Evolutionary conservation across 2,888 invertebrate species (phyloP), one percentile per base, ranked within the genome.

Genomic region (Ellobium chinense): DNA sequence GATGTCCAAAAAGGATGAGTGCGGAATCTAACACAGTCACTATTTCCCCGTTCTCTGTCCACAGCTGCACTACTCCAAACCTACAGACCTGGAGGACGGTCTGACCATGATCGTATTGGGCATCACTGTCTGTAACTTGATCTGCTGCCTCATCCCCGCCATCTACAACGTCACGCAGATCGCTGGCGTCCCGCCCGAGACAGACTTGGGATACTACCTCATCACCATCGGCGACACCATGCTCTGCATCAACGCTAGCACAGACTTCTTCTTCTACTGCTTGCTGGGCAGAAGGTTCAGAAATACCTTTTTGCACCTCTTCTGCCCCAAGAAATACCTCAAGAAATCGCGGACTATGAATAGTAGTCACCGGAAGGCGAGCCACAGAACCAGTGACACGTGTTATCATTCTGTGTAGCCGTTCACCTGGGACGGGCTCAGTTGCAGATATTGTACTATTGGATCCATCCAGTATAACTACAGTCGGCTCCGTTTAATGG

Each of bases 231-330:
- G 81, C 12, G 85, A 85, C 74, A 84, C 83, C 36, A 85, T 84
- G 78, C 79, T 86, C 21, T 79, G 83, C 18, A 73, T 82, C 65
- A 87, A 85, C 79, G 83, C 87, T 5, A 78, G 84, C 62, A 83
- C 82, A 4, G 81, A 85, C 80, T 85, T 85, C 62, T 80, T 84
- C 68, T 85, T 85, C 82, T 85, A 85, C 80, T 85, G 85, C 29
- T 75, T 85, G 34, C 79, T 84, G 63, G 85, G 85, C 1, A 78
- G 82, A 4, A 81, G 74, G 77, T 85, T 85, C 73, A 39, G 85
- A 27, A 68, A 31, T 31, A 69, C 80, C 27, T 84, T 85, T 60
- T 31, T 81, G 7, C 68, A 70, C 31, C 29, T 76, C 24, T 79
- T 85, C 72, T 85, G 85, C 34, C 79, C 77, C 9, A 74, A 74